phyloP scores from a whole-genome alignment of 1,140 invertebrate genomes.

The Nebria ingens region DNA sequence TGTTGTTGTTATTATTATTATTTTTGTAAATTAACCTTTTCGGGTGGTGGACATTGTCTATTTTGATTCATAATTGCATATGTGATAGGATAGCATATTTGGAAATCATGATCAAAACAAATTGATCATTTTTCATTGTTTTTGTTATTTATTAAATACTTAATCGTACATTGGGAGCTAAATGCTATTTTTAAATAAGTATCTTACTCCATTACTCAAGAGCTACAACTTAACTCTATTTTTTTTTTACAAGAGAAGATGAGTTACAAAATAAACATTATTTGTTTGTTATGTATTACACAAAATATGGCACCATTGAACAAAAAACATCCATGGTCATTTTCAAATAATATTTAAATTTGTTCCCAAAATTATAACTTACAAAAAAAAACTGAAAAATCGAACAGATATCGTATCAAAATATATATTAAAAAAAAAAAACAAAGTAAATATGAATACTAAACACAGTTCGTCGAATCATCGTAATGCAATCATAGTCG shows the following conservation, averaged over 20 bases:
- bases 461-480: not conserved
- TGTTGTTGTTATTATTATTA: not conserved
- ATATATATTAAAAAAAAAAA: not conserved
- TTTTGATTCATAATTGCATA: no score
- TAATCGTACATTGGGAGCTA: not conserved
- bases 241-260: conserved; percentile 3
- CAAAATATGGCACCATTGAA: conserved; percentile 1
- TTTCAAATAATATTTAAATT: not conserved
- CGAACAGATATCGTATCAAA: not conserved
- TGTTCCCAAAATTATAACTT: not conserved
- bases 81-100: no score
- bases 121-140: no score
- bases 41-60: no score
- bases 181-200: not conserved
- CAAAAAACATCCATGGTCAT: not conserved
- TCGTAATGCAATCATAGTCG: not conserved
- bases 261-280: not conserved
- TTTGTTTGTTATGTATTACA: not conserved
- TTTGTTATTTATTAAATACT: conserved; percentile 8
- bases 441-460: not conserved
- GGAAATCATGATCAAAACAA: no score
- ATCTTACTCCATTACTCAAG: not conserved
- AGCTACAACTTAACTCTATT: not conserved
- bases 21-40: no score
- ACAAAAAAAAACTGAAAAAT: not conserved